phyloP scores from a whole-genome alignment of 2,113 vertebrate genomes.

The Rattus norvegicus region GRCr8 NC_086022.1:37956001-37956500 shows the following conservation, averaged over 20 bases:
- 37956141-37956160: neutral
- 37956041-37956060: no score
- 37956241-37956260: neutral
- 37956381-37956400: neutral
- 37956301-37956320: neutral
- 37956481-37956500: conserved; percentile 1
- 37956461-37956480: neutral
- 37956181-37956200: neutral
- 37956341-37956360: neutral
- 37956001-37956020: no score
- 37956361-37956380: neutral
- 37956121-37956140: no score
- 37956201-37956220: neutral
- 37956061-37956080: no score
- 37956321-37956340: conserved; percentile 30
- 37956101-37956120: no score
- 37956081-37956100: no score
- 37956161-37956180: neutral
- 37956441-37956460: neutral
- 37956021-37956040: no score
- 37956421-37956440: neutral
- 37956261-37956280: neutral
- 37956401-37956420: neutral
- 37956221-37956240: neutral
- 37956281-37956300: neutral